Conservation (phyloP, 64 coral and sea anemone genomes). For the Montipora cactus region DNA sequence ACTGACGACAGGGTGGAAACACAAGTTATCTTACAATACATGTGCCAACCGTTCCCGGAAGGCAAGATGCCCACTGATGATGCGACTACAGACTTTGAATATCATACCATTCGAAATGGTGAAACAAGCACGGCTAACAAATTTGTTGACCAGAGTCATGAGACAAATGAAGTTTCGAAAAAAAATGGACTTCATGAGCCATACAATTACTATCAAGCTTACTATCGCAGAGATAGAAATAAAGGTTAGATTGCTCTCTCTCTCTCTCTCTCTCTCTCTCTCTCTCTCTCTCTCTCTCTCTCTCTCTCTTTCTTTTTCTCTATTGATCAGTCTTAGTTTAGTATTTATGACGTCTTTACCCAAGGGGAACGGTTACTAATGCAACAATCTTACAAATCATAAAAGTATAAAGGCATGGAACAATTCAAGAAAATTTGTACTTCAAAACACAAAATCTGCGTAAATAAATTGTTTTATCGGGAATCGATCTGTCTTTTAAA, state of each 20-base stretch:
- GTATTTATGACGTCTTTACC: neutral
- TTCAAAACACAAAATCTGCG: slow-evolving; percentile 15
- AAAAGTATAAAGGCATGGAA: too few relatives aligned
- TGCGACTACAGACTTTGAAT: neutral
- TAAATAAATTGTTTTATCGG: neutral
- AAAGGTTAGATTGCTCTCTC: neutral
- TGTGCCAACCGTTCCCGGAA: slow-evolving; percentile 22
- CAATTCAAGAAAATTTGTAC: neutral
- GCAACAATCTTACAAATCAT: slow-evolving; percentile 1
- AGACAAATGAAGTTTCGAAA: neutral
- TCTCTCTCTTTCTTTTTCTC: too few relatives aligned
- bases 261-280: neutral
- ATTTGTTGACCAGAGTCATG: neutral
- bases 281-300: neutral
- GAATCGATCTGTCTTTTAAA: neutral
- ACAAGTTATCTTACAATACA: slow-evolving; percentile 29
- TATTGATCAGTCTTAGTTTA: too few relatives aligned
- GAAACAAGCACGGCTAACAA: neutral
- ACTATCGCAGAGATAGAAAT: slow-evolving; percentile 7
- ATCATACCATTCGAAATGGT: slow-evolving; percentile 17
- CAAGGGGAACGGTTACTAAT: neutral
- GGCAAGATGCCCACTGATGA: slow-evolving; percentile 3
- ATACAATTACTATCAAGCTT: slow-evolving; percentile 18
- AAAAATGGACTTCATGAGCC: neutral
- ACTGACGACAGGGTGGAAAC: slow-evolving; percentile 3